These are phyloP conservation scores for Ectemnius lituratus DNA, from an alignment of 2,888 invertebrate genomes.

Conservation along the genomic window DNA sequence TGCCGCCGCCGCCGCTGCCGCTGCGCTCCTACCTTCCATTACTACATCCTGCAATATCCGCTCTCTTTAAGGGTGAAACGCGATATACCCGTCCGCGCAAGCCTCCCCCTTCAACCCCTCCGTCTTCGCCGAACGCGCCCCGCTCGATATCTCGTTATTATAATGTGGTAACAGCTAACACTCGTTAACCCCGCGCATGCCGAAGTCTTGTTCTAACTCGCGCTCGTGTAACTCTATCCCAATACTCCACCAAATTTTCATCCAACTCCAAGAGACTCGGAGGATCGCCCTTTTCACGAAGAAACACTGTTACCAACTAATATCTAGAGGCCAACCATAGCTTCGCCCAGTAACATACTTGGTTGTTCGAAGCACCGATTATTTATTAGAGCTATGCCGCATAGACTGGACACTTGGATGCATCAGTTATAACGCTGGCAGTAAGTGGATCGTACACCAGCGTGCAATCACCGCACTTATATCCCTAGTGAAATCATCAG, in stretches of 20 bases:
- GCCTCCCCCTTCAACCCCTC: conserved; percentile 42
- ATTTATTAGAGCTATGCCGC: conserved; percentile 16
- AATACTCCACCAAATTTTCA: background rate
- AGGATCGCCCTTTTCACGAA: no score
- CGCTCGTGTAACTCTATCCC: conserved; percentile 45
- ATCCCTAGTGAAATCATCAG: conserved; percentile 27
- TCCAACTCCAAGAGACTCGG: background rate
- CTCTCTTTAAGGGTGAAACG: conserved; percentile 73
- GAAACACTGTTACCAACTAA: background rate
- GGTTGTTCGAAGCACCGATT: conserved; percentile 13
- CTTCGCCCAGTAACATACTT: conserved; percentile 7
- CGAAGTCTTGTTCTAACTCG: conserved; percentile 54
- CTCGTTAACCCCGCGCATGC: conserved; percentile 71
- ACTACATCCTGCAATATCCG: conserved; percentile 48
- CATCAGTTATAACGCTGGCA: conserved; percentile 24
- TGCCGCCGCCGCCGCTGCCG: conserved; percentile 40
- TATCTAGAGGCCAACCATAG: conserved; percentile 12
- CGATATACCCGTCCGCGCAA: conserved; percentile 64
- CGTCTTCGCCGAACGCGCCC: conserved; percentile 19
- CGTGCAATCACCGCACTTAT: conserved; percentile 14
- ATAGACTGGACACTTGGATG: conserved; percentile 15
- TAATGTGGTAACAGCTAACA: conserved; percentile 65
- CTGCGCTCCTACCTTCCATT: conserved; percentile 38
- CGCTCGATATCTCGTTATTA: conserved; percentile 74
- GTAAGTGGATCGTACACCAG: conserved; percentile 26